Conservation (phyloP, 2,113 vertebrate species). For the Balaeniceps rex region DNA sequence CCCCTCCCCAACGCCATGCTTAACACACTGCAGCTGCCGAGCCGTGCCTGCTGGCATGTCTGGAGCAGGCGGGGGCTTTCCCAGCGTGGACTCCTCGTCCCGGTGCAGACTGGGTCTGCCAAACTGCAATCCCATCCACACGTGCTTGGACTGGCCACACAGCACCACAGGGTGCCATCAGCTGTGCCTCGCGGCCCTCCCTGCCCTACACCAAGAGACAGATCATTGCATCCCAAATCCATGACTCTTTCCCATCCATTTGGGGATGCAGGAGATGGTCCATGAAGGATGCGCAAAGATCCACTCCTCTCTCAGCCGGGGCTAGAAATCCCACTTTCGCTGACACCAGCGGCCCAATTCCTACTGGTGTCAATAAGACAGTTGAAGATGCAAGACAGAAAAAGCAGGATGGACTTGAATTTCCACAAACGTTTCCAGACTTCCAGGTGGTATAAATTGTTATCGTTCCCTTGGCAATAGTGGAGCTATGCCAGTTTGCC, state of each 20-base stretch:
- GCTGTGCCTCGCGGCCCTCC: neutral
- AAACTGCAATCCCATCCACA: neutral
- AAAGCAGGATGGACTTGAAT: neutral
- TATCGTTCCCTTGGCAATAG: neutral
- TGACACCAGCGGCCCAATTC: neutral
- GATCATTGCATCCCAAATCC: neutral
- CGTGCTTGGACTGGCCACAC: neutral
- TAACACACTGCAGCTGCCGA: conserved; percentile 35
- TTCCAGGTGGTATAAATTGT: neutral
- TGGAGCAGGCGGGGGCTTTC: neutral
- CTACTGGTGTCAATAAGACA: neutral
- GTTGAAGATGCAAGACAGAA: neutral
- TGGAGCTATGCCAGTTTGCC: neutral
- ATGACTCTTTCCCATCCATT: neutral
- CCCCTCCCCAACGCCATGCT: neutral
- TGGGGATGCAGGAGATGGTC: neutral
- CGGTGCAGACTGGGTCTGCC: neutral
- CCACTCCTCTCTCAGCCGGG: neutral
- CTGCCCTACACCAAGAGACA: neutral
- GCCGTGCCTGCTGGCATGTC: neutral
- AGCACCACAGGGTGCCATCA: neutral
- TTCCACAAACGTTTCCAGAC: neutral
- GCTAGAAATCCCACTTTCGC: neutral
- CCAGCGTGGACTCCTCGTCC: neutral
- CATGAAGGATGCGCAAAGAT: neutral